Conservation (phyloP, 1,140 invertebrate genomes). For the Heliothis subflexa region DNA sequence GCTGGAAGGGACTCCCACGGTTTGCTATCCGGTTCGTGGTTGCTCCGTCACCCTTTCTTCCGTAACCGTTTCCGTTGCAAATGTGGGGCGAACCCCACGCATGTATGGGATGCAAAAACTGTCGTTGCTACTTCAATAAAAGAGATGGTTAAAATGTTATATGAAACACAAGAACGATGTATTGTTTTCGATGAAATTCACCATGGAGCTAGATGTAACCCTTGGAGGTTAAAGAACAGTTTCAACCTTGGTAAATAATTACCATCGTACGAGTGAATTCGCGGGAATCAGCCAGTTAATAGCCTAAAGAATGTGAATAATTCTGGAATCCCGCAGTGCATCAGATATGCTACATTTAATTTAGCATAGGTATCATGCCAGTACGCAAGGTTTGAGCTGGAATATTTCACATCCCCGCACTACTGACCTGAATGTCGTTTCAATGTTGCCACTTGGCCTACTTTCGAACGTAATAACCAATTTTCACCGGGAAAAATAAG, state of each 20-base stretch:
- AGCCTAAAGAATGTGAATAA: constrained; percentile 18
- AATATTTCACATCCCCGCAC: constrained; percentile 44
- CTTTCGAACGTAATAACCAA: constrained; percentile 46
- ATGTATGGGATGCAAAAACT: constrained; percentile 19
- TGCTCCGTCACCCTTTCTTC: constrained; percentile 29
- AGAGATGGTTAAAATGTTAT: not conserved
- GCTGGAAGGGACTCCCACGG: constrained; percentile 17
- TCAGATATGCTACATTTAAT: constrained; percentile 31
- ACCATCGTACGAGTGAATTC: too few relatives aligned
- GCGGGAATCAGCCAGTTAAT: not conserved
- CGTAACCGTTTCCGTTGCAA: constrained; percentile 26
- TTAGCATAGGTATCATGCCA: constrained; percentile 23
- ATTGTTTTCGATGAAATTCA: not conserved
- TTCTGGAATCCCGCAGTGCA: constrained; percentile 24
- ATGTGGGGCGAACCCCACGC: constrained; percentile 31
- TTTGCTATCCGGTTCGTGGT: constrained; percentile 8
- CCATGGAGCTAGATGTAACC: not conserved
- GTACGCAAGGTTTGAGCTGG: constrained; percentile 17
- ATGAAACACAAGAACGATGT: not conserved
- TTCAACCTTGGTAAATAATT: too few relatives aligned
- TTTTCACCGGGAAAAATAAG: constrained; percentile 44
- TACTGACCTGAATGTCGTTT: constrained; percentile 42
- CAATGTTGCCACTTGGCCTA: constrained; percentile 46
- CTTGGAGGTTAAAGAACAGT: too few relatives aligned
- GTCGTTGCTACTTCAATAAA: not conserved